A percentile compares a stretch with the other conserved stretches of the same genome.
phyloP scores from a whole-genome alignment of 2,888 invertebrate species.

The Drosophila pseudotalamancana region DNA sequence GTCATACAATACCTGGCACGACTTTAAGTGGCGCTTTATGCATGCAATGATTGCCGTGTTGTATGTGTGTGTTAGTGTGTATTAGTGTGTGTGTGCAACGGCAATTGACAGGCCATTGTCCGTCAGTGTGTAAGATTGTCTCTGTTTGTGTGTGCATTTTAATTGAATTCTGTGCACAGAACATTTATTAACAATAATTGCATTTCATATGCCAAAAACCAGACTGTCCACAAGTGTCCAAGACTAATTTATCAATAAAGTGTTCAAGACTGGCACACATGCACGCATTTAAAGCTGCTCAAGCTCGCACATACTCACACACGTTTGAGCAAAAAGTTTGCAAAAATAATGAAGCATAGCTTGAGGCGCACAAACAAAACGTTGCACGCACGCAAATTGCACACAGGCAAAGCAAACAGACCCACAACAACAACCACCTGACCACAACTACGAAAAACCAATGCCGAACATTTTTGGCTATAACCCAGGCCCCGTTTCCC shows the following conservation, averaged over 20 bases:
- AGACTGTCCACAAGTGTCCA: slow-evolving; percentile 74
- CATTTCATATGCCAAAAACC: slow-evolving; percentile 69
- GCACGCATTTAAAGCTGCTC: slow-evolving; percentile 18
- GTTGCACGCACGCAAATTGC: slow-evolving; percentile 66
- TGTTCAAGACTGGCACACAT: slow-evolving; percentile 16
- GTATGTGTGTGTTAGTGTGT: slow-evolving; percentile 1
- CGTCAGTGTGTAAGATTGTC: not conserved
- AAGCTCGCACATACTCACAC: not conserved
- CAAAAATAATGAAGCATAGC: slow-evolving; percentile 79
- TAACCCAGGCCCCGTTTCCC: slow-evolving; percentile 16
- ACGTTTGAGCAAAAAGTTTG: slow-evolving; percentile 66
- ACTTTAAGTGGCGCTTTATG: slow-evolving; percentile 55
- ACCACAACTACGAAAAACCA: slow-evolving; percentile 61
- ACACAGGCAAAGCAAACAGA: slow-evolving; percentile 70
- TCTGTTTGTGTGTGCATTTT: slow-evolving; percentile 45
- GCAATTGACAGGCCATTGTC: slow-evolving; percentile 71
- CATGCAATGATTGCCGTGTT: slow-evolving; percentile 53
- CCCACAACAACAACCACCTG: slow-evolving; percentile 34
- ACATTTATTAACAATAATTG: slow-evolving; percentile 78
- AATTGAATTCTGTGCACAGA: slow-evolving; percentile 71
- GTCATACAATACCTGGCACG: slow-evolving; percentile 50
- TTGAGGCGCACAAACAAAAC: slow-evolving; percentile 64
- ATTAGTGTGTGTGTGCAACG: slow-evolving; percentile 13
- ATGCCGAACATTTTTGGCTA: slow-evolving; percentile 17
- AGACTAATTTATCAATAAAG: slow-evolving; percentile 77